These are phyloP conservation scores for Epirrhoe tristata DNA, from an alignment of 2,888 invertebrate genomes.

Conservation along the genomic window DNA sequence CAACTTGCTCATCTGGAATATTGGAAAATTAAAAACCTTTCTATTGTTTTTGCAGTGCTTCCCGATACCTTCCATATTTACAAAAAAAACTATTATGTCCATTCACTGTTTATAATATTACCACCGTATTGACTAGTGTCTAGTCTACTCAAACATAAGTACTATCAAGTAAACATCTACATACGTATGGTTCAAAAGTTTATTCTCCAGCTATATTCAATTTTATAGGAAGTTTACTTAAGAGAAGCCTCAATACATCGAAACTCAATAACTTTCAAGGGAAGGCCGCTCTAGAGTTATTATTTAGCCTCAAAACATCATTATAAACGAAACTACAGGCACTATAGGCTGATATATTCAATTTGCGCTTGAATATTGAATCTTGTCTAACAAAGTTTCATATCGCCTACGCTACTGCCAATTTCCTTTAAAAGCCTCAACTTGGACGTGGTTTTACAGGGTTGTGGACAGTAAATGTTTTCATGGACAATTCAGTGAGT, in stretches of 20 bases:
- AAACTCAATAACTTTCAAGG: slow-evolving; percentile 21
- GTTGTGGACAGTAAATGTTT: slow-evolving; percentile 4
- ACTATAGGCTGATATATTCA: slow-evolving; percentile 18
- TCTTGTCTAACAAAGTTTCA: slow-evolving; percentile 22
- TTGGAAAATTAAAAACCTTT: too few relatives aligned
- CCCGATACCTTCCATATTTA: too few relatives aligned
- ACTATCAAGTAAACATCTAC: background rate
- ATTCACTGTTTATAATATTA: too few relatives aligned
- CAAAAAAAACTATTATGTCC: too few relatives aligned
- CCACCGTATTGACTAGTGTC: too few relatives aligned
- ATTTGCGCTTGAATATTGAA: slow-evolving; percentile 28
- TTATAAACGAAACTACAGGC: slow-evolving; percentile 12
- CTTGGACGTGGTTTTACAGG: slow-evolving; percentile 19
- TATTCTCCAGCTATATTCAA: slow-evolving; percentile 8
- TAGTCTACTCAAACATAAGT: background rate
- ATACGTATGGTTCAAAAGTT: background rate
- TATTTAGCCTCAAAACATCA: slow-evolving; percentile 4
- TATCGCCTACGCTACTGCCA: slow-evolving; percentile 14
- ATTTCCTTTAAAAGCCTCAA: slow-evolving; percentile 30
- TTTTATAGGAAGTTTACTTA: slow-evolving; percentile 24
- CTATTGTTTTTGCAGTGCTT: too few relatives aligned
- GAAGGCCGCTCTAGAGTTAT: slow-evolving; percentile 21
- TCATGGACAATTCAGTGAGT: background rate
- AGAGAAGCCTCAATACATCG: slow-evolving; percentile 23
- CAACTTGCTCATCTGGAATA: too few relatives aligned